Percentiles rank a stretch among this genome's conserved stretches.
These are phyloP conservation scores for Neoaliturus tenellus DNA, from an alignment of 2,888 invertebrate species.

Conservation along the genomic window DNA sequence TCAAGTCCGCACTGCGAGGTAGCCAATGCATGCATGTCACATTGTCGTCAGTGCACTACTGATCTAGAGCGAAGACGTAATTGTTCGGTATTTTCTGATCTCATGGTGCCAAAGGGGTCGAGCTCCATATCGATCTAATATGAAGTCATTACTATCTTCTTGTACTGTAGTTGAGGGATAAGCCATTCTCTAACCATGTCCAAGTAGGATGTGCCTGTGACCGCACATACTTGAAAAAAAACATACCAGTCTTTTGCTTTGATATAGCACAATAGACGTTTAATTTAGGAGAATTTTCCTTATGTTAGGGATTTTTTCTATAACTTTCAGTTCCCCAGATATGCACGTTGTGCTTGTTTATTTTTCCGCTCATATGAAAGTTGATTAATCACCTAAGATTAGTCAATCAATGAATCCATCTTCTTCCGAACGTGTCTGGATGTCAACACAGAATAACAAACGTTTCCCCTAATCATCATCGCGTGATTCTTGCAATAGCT, in stretches of 20 bases:
- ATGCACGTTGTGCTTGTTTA: too few relatives aligned
- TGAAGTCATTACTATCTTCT: slow-evolving; percentile 52
- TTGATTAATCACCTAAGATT: slow-evolving; percentile 1
- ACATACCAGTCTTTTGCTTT: too few relatives aligned
- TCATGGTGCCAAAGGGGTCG: slow-evolving; percentile 37
- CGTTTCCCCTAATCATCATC: slow-evolving; percentile 15
- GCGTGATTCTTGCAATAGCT: neutral
- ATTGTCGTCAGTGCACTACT: too few relatives aligned
- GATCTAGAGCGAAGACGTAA: slow-evolving; percentile 7
- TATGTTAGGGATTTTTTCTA: too few relatives aligned
- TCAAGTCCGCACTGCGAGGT: too few relatives aligned
- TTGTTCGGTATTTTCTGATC: slow-evolving; percentile 14
- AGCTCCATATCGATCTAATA: slow-evolving; percentile 52
- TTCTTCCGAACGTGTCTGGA: slow-evolving; percentile 21
- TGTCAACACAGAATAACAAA: slow-evolving; percentile 23
- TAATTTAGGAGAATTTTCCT: too few relatives aligned
- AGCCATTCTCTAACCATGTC: slow-evolving; percentile 53
- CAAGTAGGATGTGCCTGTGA: slow-evolving; percentile 25
- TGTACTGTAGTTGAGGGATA: slow-evolving; percentile 48
- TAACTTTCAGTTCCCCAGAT: too few relatives aligned
- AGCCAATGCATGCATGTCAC: too few relatives aligned
- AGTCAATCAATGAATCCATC: slow-evolving; percentile 32
- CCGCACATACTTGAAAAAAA: too few relatives aligned
- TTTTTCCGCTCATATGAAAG: too few relatives aligned
- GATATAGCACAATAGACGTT: too few relatives aligned